Percentiles rank a stretch among this genome's conserved stretches.
Conservation (phyloP, 2,113 vertebrate genomes). For the Siphamia tubifer region DNA sequence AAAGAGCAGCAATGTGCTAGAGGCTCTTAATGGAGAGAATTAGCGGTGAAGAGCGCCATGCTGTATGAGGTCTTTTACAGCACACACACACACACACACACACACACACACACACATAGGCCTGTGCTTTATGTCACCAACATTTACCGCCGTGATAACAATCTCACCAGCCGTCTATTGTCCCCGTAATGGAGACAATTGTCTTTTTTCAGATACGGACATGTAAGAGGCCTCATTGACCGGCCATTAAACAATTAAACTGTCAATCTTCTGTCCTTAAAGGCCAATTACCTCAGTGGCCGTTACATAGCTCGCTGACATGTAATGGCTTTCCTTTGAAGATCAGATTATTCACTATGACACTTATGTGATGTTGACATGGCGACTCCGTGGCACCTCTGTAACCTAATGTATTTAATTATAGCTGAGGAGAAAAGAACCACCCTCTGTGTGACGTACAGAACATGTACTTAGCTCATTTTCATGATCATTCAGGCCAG, state of each 20-base stretch:
- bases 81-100: background rate
- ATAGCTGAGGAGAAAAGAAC: background rate
- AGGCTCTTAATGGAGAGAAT: constrained; percentile 60
- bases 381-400: background rate
- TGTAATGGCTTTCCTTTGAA: constrained; percentile 14
- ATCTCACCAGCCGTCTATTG: constrained; percentile 21
- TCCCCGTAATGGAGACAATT: constrained; percentile 36
- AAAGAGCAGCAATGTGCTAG: constrained; percentile 62
- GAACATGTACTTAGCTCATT: background rate
- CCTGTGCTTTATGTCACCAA: constrained; percentile 13
- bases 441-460: background rate
- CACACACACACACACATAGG: too few relatives aligned
- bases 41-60: constrained; percentile 38
- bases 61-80: constrained; percentile 13
- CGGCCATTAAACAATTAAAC: constrained; percentile 66
- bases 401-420: constrained; percentile 7
- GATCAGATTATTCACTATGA: background rate
- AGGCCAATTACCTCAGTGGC: constrained; percentile 45
- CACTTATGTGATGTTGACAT: background rate
- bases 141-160: constrained; percentile 31
- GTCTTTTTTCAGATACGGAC: constrained; percentile 7
- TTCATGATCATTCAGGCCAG: background rate
- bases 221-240: constrained; percentile 44
- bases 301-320: constrained; percentile 35
- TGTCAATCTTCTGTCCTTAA: constrained; percentile 44